Evolutionary conservation across 92 coral and sea anemone species (phyloP).

Genomic region (Desmophyllum pertusum): DNA sequence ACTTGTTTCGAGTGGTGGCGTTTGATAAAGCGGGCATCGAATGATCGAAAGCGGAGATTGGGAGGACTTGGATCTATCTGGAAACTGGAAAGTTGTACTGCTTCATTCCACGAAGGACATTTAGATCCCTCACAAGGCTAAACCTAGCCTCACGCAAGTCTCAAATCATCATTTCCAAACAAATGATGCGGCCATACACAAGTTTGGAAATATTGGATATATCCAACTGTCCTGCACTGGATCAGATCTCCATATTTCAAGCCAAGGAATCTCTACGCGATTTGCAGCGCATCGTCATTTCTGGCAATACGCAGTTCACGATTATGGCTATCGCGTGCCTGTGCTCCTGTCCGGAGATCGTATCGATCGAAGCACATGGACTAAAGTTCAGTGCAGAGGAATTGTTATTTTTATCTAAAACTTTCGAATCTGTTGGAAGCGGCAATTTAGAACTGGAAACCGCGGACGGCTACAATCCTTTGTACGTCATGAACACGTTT

Average conservation of each 20-base stretch:
- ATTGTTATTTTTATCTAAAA: conserved; percentile 25
- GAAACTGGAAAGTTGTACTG: conserved; percentile 11
- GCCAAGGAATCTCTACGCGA: background rate
- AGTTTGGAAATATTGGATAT: conserved; percentile 8
- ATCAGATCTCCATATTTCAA: conserved; percentile 11
- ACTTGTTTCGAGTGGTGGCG: conserved; percentile 42
- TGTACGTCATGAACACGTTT: background rate
- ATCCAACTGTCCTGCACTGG: conserved; percentile 9
- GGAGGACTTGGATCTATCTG: conserved; percentile 17
- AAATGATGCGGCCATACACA: conserved; percentile 14
- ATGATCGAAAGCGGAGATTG: background rate
- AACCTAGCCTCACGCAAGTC: background rate
- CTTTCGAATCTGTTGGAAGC: conserved; percentile 1
- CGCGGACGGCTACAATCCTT: background rate
- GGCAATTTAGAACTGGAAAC: conserved; percentile 11
- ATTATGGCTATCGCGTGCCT: conserved; percentile 21
- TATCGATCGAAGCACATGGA: background rate
- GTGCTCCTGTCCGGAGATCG: conserved; percentile 15
- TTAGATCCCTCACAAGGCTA: background rate
- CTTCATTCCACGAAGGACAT: background rate
- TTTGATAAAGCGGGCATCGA: conserved; percentile 6
- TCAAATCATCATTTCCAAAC: conserved; percentile 17
- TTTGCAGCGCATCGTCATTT: background rate
- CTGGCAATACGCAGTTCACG: conserved; percentile 20
- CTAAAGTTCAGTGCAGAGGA: conserved; percentile 18